Evolutionary conservation across 92 coral and sea anemone genomes (phyloP), one percentile per base, ranked within the genome.

Genomic region (Palythoa grandiflora): DNA sequence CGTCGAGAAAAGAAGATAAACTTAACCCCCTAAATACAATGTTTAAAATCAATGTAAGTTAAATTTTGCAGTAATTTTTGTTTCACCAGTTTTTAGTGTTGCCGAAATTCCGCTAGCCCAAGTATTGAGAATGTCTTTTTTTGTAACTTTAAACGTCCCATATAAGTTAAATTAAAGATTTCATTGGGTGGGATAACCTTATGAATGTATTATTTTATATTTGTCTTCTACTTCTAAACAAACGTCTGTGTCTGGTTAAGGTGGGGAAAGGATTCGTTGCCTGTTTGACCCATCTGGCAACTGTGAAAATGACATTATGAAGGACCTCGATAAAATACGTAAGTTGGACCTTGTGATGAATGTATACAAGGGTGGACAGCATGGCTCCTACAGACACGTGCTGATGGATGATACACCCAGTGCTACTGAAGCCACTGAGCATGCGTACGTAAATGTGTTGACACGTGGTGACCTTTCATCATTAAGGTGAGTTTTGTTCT

Each of bases 391-490:
- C 89, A 92, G 97, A 36, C 97, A 94, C 73, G 72, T 94, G 66
- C 87, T 87, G 5, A 81, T 90, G 83, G 89, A 79, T 6, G 79
- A 73, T 77, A 85, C 87, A 52, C 86, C 88, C 51, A 88, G 84
- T 53, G 88, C 86, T 1, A 90, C 51, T 60, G 95, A 94, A 53
- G 95, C 88, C 51, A 94, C 97, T 9, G 97, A 94, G 79, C 97
- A 94, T 71, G 97, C 97, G 17, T 94, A 94, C 85, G 97, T 94
- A 39, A 94, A 94, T 55, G 97, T 94, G 11, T 83, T 94, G 85
- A 94, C 97, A 76, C 94, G 95, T 39, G 97, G 97, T 68, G 97
- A 94, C 60, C 91, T 94, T 44, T 94, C 97, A 4, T 94, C 97
- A 17, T 63, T 94, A 28, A 93, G 97, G 86, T 81, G 66, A 68